Evolutionary conservation across 2,113 vertebrate species (phyloP), one percentile per base, ranked within the genome.

Genomic region (Cacatua alba): DNA sequence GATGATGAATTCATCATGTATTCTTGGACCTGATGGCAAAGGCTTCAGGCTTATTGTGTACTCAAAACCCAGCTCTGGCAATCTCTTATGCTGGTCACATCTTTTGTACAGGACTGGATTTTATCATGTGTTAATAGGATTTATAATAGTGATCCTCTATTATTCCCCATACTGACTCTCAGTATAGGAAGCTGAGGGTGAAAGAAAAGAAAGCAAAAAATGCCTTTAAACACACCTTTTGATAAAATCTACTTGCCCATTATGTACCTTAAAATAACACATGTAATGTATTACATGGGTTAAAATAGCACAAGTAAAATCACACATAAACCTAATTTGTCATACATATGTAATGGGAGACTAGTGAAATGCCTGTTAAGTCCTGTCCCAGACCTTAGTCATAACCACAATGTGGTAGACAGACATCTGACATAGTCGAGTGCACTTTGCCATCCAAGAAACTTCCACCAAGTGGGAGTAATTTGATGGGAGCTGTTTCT

Each of bases 361-460:
- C 41, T 16, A 75, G 12, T 35, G 6, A 4, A 24, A 59, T 77
- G 13, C 4, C 20, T 10, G 2, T 55, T n/a, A 82, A 76, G 18
- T 82, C 35, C 18, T 49, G 10, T 43, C 48, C 21, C 41, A 51
- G 3, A 28, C 41, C 44, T 62, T 31, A 74, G 14, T 18, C n/a
- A 43, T 35, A 76, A 35, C 26, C 5, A 79, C 33, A 25, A 0
- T 13, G 10, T 52, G 16, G 37, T 52, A 0, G 0, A 82, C 20
- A 62, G 21, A 10, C 21, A 62, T 43, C 26, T 92, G 70, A 28
- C 26, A 49, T 2, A 62, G 25, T 6, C 26, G 13, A 29, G 19
- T 25, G 4, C 11, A 63, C 17, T 39, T n/a, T 76, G 25, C 4
- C n/a, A 68, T n/a, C 11, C 48, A 64, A 67, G 31, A 76, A 94